These are phyloP conservation scores for Meloe dianella DNA, from an alignment of 2,888 invertebrate species.

Conservation along the genomic window DNA sequence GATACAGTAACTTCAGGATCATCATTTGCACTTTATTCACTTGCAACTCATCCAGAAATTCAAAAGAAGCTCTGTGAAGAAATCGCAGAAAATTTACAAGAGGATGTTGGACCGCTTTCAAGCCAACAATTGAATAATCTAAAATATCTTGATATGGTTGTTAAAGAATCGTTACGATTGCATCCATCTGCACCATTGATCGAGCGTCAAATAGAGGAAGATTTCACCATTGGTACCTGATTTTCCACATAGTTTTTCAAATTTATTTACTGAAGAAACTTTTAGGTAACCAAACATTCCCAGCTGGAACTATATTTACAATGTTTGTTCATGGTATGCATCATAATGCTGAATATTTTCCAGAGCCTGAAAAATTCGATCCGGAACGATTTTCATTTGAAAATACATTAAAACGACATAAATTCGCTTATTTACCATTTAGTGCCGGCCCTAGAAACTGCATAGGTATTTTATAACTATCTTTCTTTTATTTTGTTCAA, in stretches of 20 bases:
- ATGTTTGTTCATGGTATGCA: constrained; percentile 26
- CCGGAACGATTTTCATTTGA: constrained; percentile 34
- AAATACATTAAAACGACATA: constrained; percentile 41
- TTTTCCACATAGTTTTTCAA: no score
- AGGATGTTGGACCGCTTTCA: constrained; percentile 14
- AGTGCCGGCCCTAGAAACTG: constrained; percentile 60
- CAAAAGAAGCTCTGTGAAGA: constrained; percentile 40
- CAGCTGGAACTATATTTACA: constrained; percentile 16
- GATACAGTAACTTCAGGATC: constrained; percentile 38
- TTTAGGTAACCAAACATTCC: constrained; percentile 22
- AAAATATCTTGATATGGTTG: constrained; percentile 37
- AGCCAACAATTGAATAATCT: constrained; percentile 28
- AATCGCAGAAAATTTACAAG: constrained; percentile 25
- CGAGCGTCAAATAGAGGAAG: constrained; percentile 26
- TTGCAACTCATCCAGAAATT: constrained; percentile 34
- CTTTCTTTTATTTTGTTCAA: not conserved
- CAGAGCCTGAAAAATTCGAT: constrained; percentile 34
- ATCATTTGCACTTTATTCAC: constrained; percentile 33
- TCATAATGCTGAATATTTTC: constrained; percentile 25
- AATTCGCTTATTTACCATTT: constrained; percentile 58
- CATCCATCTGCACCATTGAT: constrained; percentile 31
- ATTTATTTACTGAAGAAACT: no score
- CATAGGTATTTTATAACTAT: constrained; percentile 36
- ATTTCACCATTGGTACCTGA: constrained; percentile 24
- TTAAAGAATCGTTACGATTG: constrained; percentile 36